Conservation (phyloP, 2,888 invertebrate genomes). For the Melieria picta region DNA sequence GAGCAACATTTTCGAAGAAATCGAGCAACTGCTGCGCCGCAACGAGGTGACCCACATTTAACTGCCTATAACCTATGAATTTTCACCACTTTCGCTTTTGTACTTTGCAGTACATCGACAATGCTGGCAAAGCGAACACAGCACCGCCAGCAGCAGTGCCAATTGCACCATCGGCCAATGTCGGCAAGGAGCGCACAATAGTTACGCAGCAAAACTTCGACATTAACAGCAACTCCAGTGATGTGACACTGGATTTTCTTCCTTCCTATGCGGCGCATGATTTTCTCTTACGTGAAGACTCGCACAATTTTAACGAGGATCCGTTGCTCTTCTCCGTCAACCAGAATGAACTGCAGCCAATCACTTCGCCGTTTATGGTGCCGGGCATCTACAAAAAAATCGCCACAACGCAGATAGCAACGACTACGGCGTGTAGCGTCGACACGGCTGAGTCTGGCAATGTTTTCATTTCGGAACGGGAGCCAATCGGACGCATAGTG, state of each 20-base stretch:
- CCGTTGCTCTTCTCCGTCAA: slow-evolving; percentile 51
- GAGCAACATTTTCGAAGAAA: slow-evolving; percentile 45
- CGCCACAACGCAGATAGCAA: slow-evolving; percentile 8
- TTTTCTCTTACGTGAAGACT: slow-evolving; percentile 43
- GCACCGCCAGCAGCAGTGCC: not conserved
- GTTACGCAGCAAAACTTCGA: not conserved
- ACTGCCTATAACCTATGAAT: too few relatives aligned
- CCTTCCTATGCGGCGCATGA: slow-evolving; percentile 17
- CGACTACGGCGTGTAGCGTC: not conserved
- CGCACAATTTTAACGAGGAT: slow-evolving; percentile 45
- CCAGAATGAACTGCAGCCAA: slow-evolving; percentile 48
- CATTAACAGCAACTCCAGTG: not conserved
- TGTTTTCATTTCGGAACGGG: slow-evolving; percentile 47
- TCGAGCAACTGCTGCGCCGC: slow-evolving; percentile 43
- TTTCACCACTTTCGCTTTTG: not conserved
- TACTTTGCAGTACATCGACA: slow-evolving; percentile 4
- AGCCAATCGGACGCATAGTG: slow-evolving; percentile 48
- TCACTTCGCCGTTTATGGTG: slow-evolving; percentile 51
- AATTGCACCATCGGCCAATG: not conserved
- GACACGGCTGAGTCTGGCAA: slow-evolving; percentile 37
- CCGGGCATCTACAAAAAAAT: slow-evolving; percentile 54
- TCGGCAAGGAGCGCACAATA: too few relatives aligned
- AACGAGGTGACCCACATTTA: slow-evolving; percentile 39
- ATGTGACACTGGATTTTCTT: slow-evolving; percentile 24
- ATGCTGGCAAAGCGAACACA: not conserved